Base-by-base conservation (phyloP, 2,888 invertebrate genomes). In the Chymomyza procnemis region DNA sequence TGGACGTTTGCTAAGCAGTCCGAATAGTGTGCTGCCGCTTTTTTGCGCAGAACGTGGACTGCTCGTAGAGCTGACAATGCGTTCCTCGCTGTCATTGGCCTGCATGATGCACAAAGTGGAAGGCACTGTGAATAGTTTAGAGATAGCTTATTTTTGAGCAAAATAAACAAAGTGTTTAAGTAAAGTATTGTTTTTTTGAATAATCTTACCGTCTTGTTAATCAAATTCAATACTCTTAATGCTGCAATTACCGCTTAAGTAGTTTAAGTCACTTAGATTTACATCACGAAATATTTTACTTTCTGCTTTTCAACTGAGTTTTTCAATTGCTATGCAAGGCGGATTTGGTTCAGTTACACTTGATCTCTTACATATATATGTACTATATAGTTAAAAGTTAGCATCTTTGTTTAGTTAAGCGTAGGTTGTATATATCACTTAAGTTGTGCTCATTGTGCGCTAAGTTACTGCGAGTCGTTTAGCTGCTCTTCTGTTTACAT, bases 1-100 rank as follows among this genome's bases (percentile, higher is more conserved):
- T 1, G 91, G 90, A 2, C 91, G 90, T 69, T 90, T 91, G 64
- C 83, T 88, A 41, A 90, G 77, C 22, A 90, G 71, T 0, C 90
- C 90, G 26, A 90, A 80, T 4, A 90, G 75, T 0, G 89, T 75
- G 55, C 78, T 78, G 21, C 83, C 76, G 8, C 85, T 56, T 60
- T 90, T 90, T 56, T 78, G 84, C 8, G 76, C 67, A 3, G 88
- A 80, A 3, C 89, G 86, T 16, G 50, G 50, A 50, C 50, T 50
- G 50, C 50, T 19, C 8, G 68, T 71, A 62, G 86, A 65, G 74
- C 80, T 87, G 19, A 85, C 80, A 50, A 90, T 89, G 59, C 88
- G 88, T 69, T 90, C 90, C 61, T 90, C 90, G 67, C 89, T 89
- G 55, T 74, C 34, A 12, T 1, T 41, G 12, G 5, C 34, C 12